phyloP scores from a whole-genome alignment of 2,888 invertebrate genomes.

The Trissolcus brochymenae region DNA sequence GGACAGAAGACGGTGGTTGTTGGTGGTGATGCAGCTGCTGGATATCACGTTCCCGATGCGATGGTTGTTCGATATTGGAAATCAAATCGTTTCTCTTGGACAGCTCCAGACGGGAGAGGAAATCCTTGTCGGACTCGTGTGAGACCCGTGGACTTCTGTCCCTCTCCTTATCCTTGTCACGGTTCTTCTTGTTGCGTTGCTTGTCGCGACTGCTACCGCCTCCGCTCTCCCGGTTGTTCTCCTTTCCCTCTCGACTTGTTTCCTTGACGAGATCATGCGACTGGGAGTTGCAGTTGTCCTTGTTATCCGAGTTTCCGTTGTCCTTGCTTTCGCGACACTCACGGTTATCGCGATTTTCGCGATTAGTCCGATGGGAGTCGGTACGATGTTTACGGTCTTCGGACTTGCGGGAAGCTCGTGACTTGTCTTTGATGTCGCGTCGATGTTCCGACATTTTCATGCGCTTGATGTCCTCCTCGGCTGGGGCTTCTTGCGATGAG shows the following conservation, averaged over 20 bases:
- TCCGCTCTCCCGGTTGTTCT: conserved; percentile 71
- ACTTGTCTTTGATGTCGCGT: conserved; percentile 84
- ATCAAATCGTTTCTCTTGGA: conserved; percentile 67
- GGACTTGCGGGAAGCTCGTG: conserved; percentile 71
- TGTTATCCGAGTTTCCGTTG: conserved; percentile 63
- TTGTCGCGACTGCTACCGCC: conserved; percentile 67
- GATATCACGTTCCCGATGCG: conserved; percentile 63
- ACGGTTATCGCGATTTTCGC: conserved; percentile 67
- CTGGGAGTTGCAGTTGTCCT: conserved; percentile 59
- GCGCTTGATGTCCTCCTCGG: conserved; percentile 81
- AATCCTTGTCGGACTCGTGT: conserved; percentile 73
- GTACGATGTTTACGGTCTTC: conserved; percentile 74
- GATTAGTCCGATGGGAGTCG: conserved; percentile 72
- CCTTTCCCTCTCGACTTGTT: conserved; percentile 67
- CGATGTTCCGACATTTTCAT: conserved; percentile 80
- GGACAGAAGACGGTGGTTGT: conserved; percentile 65
- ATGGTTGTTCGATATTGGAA: conserved; percentile 65
- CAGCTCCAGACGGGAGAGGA: conserved; percentile 69
- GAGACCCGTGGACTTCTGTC: conserved; percentile 73
- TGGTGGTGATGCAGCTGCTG: conserved; percentile 66
- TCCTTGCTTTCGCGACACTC: conserved; percentile 69
- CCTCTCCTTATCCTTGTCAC: conserved; percentile 67
- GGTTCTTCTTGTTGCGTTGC: conserved; percentile 67
- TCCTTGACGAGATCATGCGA: conserved; percentile 61
- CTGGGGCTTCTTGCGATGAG: conserved; percentile 84